Conservation (phyloP, 2,797 vertebrate species). For the Channa striata region DNA sequence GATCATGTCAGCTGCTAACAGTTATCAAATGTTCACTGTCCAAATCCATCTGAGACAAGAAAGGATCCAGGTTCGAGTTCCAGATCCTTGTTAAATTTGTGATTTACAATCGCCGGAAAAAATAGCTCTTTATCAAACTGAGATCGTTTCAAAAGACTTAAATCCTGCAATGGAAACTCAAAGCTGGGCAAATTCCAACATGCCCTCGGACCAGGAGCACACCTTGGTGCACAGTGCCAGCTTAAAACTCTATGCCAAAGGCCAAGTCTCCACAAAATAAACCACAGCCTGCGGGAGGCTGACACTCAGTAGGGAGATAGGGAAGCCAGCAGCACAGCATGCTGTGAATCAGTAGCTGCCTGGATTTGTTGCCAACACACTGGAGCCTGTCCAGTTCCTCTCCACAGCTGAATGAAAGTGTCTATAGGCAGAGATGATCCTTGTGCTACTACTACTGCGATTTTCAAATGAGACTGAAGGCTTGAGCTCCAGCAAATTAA, state of each 20-base stretch:
- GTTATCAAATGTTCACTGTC: no score
- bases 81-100: no score
- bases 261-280: slow-evolving; percentile 15
- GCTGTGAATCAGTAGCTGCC: slow-evolving; percentile 71
- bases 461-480: slow-evolving; percentile 19
- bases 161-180: slow-evolving; percentile 11
- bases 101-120: not conserved
- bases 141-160: not conserved
- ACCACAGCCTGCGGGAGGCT: slow-evolving; percentile 28
- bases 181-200: slow-evolving; percentile 22
- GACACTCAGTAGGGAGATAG: slow-evolving; percentile 19
- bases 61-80: no score
- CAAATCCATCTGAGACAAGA: no score
- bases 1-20: no score
- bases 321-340: slow-evolving; percentile 29
- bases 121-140: no score
- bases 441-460: slow-evolving; percentile 50
- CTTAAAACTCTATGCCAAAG: slow-evolving; percentile 20
- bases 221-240: slow-evolving; percentile 29
- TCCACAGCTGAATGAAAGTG: slow-evolving; percentile 40
- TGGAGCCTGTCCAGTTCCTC: slow-evolving; percentile 50
- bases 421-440: slow-evolving; percentile 37
- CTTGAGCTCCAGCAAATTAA: slow-evolving; percentile 14
- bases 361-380: slow-evolving; percentile 50
- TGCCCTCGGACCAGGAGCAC: slow-evolving; percentile 17